Conservation (phyloP, 2,113 vertebrate species). For the Diadophis punctatus region DNA sequence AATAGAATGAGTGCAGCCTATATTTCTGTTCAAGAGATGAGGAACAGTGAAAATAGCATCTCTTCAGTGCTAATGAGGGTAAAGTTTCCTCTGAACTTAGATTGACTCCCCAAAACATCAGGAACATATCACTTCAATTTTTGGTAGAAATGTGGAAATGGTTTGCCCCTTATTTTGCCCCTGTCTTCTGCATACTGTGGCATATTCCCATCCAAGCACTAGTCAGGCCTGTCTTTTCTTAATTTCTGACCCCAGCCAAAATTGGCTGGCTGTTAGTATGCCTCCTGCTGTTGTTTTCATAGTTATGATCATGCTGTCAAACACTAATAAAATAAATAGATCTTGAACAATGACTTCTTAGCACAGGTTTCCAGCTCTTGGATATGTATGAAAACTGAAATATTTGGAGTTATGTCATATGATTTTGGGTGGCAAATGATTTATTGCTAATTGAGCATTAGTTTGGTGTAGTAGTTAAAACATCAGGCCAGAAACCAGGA, state of each 20-base stretch:
- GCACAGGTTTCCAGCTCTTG: background rate
- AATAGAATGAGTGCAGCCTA: background rate
- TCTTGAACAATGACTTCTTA: background rate
- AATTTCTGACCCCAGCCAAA: background rate
- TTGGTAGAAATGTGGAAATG: background rate
- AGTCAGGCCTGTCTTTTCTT: background rate
- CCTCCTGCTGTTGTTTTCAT: background rate
- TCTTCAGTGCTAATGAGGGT: background rate
- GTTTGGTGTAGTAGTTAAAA: background rate
- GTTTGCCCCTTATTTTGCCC: background rate
- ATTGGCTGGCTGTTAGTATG: background rate
- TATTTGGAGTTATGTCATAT: background rate
- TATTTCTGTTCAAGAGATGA: background rate
- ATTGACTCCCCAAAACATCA: background rate
- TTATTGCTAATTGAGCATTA: background rate
- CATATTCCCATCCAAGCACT: background rate
- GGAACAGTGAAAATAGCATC: background rate
- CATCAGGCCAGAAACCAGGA: background rate
- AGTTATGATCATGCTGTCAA: background rate
- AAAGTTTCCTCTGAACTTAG: background rate
- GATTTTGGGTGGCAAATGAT: background rate
- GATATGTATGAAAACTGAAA: background rate
- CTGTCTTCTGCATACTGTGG: background rate
- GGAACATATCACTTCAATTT: background rate
- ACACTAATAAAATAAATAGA: background rate